phyloP scores from a whole-genome alignment of 2,797 vertebrate species.

The Aldrovandia affinis region DNA sequence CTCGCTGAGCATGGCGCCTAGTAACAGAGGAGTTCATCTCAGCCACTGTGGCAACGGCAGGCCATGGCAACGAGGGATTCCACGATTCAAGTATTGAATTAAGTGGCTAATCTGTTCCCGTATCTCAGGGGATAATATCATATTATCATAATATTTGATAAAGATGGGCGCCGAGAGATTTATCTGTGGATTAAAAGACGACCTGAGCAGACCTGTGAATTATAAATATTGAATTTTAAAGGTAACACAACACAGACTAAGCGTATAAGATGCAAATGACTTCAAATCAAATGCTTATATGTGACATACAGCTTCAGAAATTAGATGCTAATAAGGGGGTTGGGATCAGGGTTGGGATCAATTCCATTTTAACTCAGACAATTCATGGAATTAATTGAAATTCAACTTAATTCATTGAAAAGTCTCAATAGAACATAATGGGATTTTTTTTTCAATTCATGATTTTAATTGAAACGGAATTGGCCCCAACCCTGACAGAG shows the following conservation, averaged over 20 bases:
- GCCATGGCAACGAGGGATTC: slow-evolving; percentile 3
- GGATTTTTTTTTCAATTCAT: no score
- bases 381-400: no score
- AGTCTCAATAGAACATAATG: no score
- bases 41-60: slow-evolving; percentile 2
- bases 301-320: neutral
- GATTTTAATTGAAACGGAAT: no score
- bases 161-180: slow-evolving; percentile 27
- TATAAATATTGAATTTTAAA: slow-evolving; percentile 23
- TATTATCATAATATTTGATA: slow-evolving; percentile 19
- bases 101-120: slow-evolving; percentile 9
- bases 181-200: slow-evolving; percentile 24
- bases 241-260: slow-evolving; percentile 9
- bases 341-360: no score
- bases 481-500: no score
- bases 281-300: neutral
- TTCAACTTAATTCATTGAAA: no score
- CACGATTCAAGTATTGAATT: slow-evolving; percentile 25
- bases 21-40: neutral
- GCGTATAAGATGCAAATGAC: neutral
- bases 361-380: no score
- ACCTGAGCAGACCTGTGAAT: slow-evolving; percentile 3
- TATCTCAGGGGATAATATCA: slow-evolving; percentile 20
- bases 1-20: neutral
- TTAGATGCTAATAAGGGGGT: neutral